These are phyloP conservation scores for Botia kubotai DNA, from an alignment of 2,797 vertebrate genomes.

Conservation along the genomic window DNA sequence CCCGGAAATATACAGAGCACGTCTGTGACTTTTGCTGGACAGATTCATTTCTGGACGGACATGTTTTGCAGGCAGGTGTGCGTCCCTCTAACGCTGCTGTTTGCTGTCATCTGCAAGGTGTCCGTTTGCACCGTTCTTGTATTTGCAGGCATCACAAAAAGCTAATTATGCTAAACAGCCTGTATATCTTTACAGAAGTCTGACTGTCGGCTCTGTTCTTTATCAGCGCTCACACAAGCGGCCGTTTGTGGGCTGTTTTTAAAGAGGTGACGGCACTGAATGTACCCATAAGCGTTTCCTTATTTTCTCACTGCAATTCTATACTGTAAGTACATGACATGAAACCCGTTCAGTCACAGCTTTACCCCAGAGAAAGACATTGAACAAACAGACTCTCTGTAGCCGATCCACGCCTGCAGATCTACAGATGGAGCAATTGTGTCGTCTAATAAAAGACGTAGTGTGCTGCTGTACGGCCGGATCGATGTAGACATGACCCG, in stretches of 20 bases:
- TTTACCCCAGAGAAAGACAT: constrained; percentile 40
- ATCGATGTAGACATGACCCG: constrained; percentile 54
- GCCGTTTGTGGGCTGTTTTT: constrained; percentile 39
- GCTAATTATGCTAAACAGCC: constrained; percentile 35
- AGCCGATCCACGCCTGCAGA: constrained; percentile 46
- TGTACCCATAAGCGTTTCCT: constrained; percentile 29
- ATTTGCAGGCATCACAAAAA: constrained; percentile 26
- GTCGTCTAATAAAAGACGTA: constrained; percentile 48
- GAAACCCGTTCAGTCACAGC: constrained; percentile 53
- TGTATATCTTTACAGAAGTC: constrained; percentile 33
- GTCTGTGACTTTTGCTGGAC: too few species aligned
- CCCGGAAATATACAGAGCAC: too few species aligned
- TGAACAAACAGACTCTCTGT: constrained; percentile 51
- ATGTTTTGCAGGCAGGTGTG: too few species aligned
- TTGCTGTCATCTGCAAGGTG: constrained; percentile 3
- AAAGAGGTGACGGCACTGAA: constrained; percentile 28
- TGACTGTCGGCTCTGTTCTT: constrained; percentile 36
- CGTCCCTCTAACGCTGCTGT: background rate
- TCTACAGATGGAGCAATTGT: constrained; percentile 59
- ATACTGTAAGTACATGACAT: constrained; percentile 51
- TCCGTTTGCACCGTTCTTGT: constrained; percentile 28
- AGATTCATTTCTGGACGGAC: too few species aligned
- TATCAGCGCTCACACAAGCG: constrained; percentile 7
- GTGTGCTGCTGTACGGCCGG: constrained; percentile 53
- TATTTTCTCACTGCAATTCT: constrained; percentile 42